These are phyloP conservation scores for Clarias pachynema DNA, from an alignment of 2,797 vertebrate species.

Conservation along the genomic window DNA sequence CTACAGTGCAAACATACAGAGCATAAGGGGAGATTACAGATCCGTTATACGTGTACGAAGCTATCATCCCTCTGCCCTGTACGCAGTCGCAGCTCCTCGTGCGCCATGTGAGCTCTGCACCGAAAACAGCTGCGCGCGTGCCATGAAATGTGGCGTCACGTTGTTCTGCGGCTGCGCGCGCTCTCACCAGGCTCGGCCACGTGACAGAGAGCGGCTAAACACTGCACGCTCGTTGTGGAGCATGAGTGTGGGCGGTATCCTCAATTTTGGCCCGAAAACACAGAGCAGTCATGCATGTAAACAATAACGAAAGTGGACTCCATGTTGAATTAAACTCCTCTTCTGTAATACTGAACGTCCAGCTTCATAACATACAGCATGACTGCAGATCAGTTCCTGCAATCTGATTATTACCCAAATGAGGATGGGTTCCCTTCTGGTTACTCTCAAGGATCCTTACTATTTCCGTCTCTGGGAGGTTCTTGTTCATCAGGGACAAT, in stretches of 20 bases:
- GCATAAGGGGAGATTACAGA: neutral
- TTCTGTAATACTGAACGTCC: too few species aligned
- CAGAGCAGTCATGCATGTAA: neutral
- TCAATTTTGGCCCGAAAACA: neutral
- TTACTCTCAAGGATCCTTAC: too few species aligned
- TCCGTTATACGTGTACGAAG: too few species aligned
- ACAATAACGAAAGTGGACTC: too few species aligned
- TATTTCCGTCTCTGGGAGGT: too few species aligned
- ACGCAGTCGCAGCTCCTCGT: slow-evolving; percentile 27
- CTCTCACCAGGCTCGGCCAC: slow-evolving; percentile 61
- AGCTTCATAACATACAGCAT: too few species aligned
- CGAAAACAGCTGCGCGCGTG: slow-evolving; percentile 41
- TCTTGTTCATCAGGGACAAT: too few species aligned
- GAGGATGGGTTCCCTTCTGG: too few species aligned
- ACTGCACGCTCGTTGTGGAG: slow-evolving; percentile 30
- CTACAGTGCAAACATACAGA: neutral
- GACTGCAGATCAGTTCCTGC: too few species aligned
- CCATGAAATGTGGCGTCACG: slow-evolving; percentile 51
- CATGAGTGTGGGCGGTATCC: slow-evolving; percentile 44
- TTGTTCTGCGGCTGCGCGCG: slow-evolving; percentile 37
- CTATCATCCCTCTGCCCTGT: neutral
- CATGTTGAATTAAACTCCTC: too few species aligned
- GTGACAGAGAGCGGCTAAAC: slow-evolving; percentile 47
- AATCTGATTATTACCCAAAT: too few species aligned
- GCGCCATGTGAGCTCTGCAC: slow-evolving; percentile 58